Percentiles rank a stretch among this genome's conserved stretches.
Conservation (phyloP, 2,888 invertebrate species). For the Lasioglossum pauxillum region DNA sequence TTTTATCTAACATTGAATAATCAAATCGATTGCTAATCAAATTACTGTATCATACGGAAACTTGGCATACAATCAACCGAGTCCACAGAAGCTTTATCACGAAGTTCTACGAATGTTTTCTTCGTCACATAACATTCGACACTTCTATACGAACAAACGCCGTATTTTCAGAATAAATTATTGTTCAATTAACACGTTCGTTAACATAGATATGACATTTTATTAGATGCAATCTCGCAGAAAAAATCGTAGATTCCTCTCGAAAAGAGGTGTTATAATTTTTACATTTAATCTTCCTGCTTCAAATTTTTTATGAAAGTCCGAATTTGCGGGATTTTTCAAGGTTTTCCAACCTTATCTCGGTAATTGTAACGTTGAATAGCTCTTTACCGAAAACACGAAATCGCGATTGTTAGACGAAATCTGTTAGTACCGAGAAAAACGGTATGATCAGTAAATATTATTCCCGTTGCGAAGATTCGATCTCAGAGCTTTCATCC, state of each 20-base stretch:
- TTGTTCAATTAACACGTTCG: not conserved
- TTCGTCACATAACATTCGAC: not conserved
- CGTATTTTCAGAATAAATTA: not conserved
- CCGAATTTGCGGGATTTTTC: no score
- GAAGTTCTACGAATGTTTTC: not conserved
- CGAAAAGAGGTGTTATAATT: not conserved
- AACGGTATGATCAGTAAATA: not conserved
- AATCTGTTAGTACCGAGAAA: not conserved
- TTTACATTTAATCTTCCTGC: not conserved
- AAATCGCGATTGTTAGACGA: not conserved
- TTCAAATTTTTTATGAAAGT: not conserved
- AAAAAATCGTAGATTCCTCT: not conserved
- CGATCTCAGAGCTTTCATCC: not conserved
- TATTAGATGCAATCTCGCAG: not conserved
- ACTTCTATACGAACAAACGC: not conserved
- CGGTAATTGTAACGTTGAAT: no score
- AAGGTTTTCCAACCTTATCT: no score
- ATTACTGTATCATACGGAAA: constrained; percentile 9
- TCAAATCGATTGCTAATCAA: constrained; percentile 36
- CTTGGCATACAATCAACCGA: not conserved
- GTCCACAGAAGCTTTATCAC: not conserved
- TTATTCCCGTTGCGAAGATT: not conserved
- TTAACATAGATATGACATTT: not conserved
- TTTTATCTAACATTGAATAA: constrained; percentile 33
- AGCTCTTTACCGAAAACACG: not conserved